These are phyloP conservation scores for Tipula vernalis DNA, from an alignment of 2,888 invertebrate species.

Conservation along the genomic window DNA sequence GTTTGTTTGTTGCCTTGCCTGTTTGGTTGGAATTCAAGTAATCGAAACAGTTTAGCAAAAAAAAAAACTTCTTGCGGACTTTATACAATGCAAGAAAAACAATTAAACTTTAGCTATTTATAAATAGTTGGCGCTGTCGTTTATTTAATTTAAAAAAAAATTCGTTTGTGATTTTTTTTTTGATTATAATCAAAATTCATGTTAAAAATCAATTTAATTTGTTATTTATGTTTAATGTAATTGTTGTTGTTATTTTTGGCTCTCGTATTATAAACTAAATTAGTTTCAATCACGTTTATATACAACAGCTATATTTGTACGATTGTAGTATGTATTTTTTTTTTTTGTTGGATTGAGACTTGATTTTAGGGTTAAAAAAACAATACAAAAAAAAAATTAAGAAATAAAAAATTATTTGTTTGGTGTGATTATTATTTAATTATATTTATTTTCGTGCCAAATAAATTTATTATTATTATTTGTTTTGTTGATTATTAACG, in stretches of 20 bases:
- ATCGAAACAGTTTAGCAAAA: not conserved
- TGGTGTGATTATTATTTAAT: not conserved
- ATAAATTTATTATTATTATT: not conserved
- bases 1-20: not conserved
- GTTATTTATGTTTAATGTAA: not conserved
- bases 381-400: not conserved
- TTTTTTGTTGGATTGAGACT: not conserved
- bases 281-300: not conserved
- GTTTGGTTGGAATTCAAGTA: not conserved
- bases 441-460: not conserved
- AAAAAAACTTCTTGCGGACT: not conserved
- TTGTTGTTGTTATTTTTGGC: not conserved
- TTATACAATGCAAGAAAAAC: not conserved
- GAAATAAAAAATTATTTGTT: not conserved
- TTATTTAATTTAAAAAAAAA: not conserved
- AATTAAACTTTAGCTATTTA: not conserved
- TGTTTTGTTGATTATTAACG: not conserved
- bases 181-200: not conserved
- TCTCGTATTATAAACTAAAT: not conserved
- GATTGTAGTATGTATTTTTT: not conserved
- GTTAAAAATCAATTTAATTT: not conserved
- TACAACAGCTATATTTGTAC: not conserved
- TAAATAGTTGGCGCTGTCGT: not conserved
- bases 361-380: not conserved
- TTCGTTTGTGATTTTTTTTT: not conserved